Percentiles rank a stretch among this genome's conserved stretches.
Conservation (phyloP, 92 coral and sea anemone genomes). For the Siderastrea radians region DNA sequence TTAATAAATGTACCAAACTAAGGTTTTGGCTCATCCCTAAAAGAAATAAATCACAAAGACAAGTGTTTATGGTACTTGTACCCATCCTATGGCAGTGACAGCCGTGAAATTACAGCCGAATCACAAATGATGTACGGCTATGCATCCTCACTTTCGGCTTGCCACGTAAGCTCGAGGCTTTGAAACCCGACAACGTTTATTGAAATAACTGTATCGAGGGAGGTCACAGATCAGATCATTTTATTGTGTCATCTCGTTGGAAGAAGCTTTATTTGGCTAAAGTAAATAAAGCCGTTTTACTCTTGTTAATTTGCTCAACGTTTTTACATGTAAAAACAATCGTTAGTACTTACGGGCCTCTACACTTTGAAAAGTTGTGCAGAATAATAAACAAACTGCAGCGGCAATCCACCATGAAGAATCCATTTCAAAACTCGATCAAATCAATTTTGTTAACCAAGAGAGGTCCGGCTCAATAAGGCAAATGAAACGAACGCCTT, state of each 20-base stretch:
- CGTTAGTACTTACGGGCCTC: slow-evolving; percentile 21
- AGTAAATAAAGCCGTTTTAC: not conserved
- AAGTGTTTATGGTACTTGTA: too few relatives aligned
- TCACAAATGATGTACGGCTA: too few relatives aligned
- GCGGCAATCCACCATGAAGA: not conserved
- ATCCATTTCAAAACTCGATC: slow-evolving; percentile 25
- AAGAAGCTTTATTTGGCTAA: not conserved
- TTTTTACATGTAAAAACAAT: not conserved
- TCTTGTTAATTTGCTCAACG: not conserved
- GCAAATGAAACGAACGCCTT: not conserved
- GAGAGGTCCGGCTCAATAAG: not conserved
- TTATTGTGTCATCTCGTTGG: not conserved
- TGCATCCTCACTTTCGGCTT: too few relatives aligned
- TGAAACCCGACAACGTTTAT: too few relatives aligned
- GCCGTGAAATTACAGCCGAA: too few relatives aligned
- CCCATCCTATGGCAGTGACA: too few relatives aligned
- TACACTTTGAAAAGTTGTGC: not conserved
- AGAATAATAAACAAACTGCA: not conserved
- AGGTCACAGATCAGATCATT: not conserved
- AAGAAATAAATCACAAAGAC: too few relatives aligned
- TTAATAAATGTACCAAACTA: too few relatives aligned
- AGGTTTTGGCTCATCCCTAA: too few relatives aligned
- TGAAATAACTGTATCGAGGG: too few relatives aligned
- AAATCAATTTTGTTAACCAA: not conserved
- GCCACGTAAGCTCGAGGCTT: too few relatives aligned